A percentile compares a stretch with the other conserved stretches of the same genome.
Conservation (phyloP, 2,113 vertebrate species). For the Macrotus californicus region DNA sequence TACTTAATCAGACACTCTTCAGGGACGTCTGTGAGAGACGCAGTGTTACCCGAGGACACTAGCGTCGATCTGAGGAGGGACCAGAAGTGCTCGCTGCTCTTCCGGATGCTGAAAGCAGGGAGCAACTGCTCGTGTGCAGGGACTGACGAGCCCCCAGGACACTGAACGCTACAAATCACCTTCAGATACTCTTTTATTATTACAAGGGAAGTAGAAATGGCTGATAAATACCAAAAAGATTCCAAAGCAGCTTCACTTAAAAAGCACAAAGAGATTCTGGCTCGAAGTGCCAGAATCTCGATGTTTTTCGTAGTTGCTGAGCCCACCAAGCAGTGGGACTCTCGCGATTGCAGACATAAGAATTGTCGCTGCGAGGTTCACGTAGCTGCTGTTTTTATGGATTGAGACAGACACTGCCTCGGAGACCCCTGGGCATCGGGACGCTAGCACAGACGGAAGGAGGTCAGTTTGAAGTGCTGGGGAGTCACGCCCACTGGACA, state of each 20-base stretch:
- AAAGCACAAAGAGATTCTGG: conserved; percentile 69
- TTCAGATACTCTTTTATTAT: conserved; percentile 58
- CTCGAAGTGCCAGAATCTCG: conserved; percentile 26
- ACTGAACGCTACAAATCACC: conserved; percentile 53
- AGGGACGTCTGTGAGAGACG: conserved; percentile 73
- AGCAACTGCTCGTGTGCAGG: conserved; percentile 5
- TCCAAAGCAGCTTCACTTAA: conserved; percentile 60
- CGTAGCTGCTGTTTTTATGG: conserved; percentile 40
- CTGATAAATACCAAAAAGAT: conserved; percentile 65
- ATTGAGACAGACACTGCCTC: background rate
- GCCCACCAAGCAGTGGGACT: conserved; percentile 39
- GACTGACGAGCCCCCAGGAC: conserved; percentile 15
- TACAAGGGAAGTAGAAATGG: conserved; percentile 57
- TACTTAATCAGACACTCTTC: conserved; percentile 76
- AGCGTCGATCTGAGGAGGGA: conserved; percentile 74
- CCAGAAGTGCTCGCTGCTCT: conserved; percentile 75
- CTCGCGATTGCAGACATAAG: conserved; percentile 45
- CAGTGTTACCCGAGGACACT: conserved; percentile 66
- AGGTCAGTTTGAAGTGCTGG: background rate
- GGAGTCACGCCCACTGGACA: conserved; percentile 16
- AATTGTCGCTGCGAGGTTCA: conserved; percentile 41
- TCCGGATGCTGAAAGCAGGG: conserved; percentile 65
- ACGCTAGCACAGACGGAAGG: background rate
- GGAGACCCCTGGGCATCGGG: conserved; percentile 34
- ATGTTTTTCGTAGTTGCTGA: conserved; percentile 47